Evolutionary conservation across 1,140 invertebrate species (phyloP), one percentile per base, ranked within the genome.

Genomic region (Dendroctonus ponderosae): DNA sequence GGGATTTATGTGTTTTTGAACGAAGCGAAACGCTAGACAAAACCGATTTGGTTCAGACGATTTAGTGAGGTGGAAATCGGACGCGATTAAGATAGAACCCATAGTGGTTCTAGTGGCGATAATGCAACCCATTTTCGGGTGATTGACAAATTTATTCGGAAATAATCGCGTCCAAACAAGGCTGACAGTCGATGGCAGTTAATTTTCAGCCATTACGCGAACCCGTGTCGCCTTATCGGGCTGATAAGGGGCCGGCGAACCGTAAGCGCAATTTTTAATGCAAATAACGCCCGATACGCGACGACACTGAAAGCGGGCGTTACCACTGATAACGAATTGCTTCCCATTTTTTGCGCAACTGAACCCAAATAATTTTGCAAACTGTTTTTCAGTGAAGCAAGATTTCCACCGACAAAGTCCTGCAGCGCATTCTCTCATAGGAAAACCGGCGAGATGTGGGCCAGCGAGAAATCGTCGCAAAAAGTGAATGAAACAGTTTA

Each of bases 131-230:
- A 60, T 54, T 62, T 58, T 37, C 42, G 40, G 26, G 39, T 50
- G 26, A 26, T 26, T 26, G 26, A 26, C 26, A 26, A 66, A 58
- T 57, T 39, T 66, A 66, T 66, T 66, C 63, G 12, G 40, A 66
- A 66, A 66, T 66, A 58, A 66, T 66, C 63, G 48, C n/a, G 38
- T 37, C 42, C 43, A 49, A 59, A 66, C 63, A 66, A 58, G 54
- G 63, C 40, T 59, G 63, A 66, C 63, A 59, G 14, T 66, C 54
- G 63, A 59, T 41, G 58, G 52, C 63, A 66, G 46, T 66, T 66
- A 64, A 59, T 66, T 66, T 66, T 66, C 63, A 66, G 56, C 56
- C 63, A 66, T 66, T 66, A 59, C 54, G 48, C 26, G 44, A 46
- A 54, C 54, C 63, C 63, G 46, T 66, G 63, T 66, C 40, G 46